phyloP scores from a whole-genome alignment of 2,888 invertebrate genomes.

The Melipona bicolor region DNA sequence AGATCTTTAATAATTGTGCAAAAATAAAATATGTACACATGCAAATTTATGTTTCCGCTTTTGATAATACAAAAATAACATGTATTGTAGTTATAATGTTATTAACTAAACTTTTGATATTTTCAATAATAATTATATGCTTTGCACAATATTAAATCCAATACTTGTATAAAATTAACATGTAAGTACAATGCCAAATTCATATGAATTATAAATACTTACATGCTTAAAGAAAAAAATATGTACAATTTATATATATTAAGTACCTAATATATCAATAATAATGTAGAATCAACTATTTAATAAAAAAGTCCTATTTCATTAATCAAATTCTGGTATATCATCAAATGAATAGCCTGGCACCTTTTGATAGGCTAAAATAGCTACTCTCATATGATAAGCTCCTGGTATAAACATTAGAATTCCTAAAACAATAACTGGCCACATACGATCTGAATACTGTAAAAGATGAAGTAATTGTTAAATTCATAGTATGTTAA shows the following conservation, averaged over 20 bases:
- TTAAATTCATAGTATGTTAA: not conserved
- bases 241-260: not conserved
- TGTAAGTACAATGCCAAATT: not conserved
- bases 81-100: not conserved
- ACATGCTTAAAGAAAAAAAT: not conserved
- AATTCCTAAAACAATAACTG: conserved; percentile 93
- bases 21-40: conserved; percentile 8
- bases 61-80: not conserved
- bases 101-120: not conserved
- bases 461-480: conserved; percentile 79
- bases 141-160: not conserved
- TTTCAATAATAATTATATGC: not conserved
- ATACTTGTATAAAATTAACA: not conserved
- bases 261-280: not conserved
- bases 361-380: conserved; percentile 93
- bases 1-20: not conserved
- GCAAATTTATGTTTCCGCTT: not conserved
- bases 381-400: conserved; percentile 95
- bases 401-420: conserved; percentile 97
- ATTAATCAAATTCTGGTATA: conserved; percentile 93
- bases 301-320: not conserved
- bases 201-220: not conserved
- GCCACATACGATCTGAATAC: conserved; percentile 95
- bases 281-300: not conserved
- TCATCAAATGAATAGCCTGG: conserved; percentile 94